These are phyloP conservation scores for Gila orcuttii DNA, from an alignment of 2,113 vertebrate species.

Conservation along the genomic window DNA sequence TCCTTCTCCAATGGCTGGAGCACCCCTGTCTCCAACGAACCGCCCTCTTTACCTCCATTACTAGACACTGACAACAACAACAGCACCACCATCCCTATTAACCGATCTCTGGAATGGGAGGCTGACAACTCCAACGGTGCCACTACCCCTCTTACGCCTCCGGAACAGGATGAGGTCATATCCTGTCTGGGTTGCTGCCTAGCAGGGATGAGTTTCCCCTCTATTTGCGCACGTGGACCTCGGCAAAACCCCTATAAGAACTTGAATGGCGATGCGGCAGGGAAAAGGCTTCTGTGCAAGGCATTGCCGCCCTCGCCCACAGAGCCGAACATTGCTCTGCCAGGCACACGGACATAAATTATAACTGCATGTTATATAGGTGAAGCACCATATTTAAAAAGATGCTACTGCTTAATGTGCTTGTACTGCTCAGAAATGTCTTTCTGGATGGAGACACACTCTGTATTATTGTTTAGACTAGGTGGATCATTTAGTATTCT, in stretches of 20 bases:
- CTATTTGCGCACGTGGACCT: slow-evolving; percentile 79
- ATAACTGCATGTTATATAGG: background rate
- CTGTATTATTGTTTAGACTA: slow-evolving; percentile 5
- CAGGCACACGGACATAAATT: slow-evolving; percentile 81
- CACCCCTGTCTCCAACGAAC: slow-evolving; percentile 64
- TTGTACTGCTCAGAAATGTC: background rate
- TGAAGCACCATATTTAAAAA: background rate
- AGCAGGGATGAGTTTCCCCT: slow-evolving; percentile 82
- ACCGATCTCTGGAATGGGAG: slow-evolving; percentile 76
- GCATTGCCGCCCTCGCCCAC: slow-evolving; percentile 61
- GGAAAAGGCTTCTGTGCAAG: slow-evolving; percentile 78
- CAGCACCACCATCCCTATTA: slow-evolving; percentile 69
- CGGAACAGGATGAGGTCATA: slow-evolving; percentile 82
- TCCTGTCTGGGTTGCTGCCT: slow-evolving; percentile 89
- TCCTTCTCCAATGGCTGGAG: slow-evolving; percentile 71
- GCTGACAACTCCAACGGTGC: slow-evolving; percentile 60
- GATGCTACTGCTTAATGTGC: slow-evolving; percentile 31
- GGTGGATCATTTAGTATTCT: slow-evolving; percentile 27
- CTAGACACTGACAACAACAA: slow-evolving; percentile 82
- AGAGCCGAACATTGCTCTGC: slow-evolving; percentile 82
- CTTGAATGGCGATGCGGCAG: slow-evolving; percentile 79
- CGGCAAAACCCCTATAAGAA: slow-evolving; percentile 79
- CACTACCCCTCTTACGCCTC: slow-evolving; percentile 30
- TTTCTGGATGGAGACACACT: background rate
- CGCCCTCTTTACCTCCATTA: slow-evolving; percentile 65